These are phyloP conservation scores for Tricholauxania praeusta DNA, from an alignment of 2,888 invertebrate genomes.

Conservation along the genomic window DNA sequence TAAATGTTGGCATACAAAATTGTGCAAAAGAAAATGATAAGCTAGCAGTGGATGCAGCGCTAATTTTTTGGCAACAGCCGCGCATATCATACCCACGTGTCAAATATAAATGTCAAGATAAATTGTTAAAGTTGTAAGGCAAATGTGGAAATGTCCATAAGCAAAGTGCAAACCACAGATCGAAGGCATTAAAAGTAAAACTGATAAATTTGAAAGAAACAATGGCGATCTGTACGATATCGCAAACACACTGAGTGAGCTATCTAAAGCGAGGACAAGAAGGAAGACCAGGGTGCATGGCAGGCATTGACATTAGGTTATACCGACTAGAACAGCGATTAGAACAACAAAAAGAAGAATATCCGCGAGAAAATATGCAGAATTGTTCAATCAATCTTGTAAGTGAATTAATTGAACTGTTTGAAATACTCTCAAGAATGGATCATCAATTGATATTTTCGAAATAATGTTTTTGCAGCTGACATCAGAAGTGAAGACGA, in stretches of 20 bases:
- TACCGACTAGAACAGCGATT: background rate
- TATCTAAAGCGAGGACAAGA: constrained; percentile 13
- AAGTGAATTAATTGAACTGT: too few relatives aligned
- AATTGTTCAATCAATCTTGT: too few relatives aligned
- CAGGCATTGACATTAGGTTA: constrained; percentile 22
- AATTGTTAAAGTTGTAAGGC: constrained; percentile 14
- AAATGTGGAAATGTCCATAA: background rate
- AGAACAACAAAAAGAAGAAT: background rate
- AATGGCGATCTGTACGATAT: background rate
- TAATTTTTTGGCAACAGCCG: too few relatives aligned
- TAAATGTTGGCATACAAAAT: background rate
- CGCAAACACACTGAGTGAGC: background rate
- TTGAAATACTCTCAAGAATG: background rate
- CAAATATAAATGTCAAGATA: constrained; percentile 10
- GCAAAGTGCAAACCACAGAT: constrained; percentile 1
- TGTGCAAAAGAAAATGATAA: constrained; percentile 3
- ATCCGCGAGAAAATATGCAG: too few relatives aligned
- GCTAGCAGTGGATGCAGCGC: background rate
- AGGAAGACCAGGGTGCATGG: constrained; percentile 17
- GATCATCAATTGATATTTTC: background rate
- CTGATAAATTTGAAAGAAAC: background rate
- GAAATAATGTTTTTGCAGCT: too few relatives aligned
- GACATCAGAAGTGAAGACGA: too few relatives aligned
- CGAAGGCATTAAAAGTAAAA: constrained; percentile 1
- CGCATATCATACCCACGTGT: background rate